These are phyloP conservation scores for Lacerta bilineata DNA, from an alignment of 2,797 vertebrate genomes.

Conservation along the genomic window DNA sequence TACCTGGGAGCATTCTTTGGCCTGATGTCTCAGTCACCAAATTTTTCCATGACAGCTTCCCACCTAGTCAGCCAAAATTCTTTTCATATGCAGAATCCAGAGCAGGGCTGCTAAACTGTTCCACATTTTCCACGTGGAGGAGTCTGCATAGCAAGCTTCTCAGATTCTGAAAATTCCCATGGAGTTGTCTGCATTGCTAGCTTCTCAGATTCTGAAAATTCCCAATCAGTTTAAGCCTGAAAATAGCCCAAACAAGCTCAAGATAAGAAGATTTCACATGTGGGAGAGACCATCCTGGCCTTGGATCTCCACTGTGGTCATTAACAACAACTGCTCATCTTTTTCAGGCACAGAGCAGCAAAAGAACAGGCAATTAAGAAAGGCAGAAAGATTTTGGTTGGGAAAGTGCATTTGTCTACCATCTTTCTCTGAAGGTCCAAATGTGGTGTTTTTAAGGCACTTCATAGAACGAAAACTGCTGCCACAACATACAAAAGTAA, in stretches of 20 bases:
- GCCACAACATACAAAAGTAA: background rate
- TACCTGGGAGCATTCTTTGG: constrained; percentile 7
- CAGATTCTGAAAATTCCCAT: background rate
- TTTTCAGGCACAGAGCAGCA: background rate
- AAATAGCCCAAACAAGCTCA: background rate
- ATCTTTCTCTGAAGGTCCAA: background rate
- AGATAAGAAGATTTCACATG: background rate
- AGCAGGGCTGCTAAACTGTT: background rate
- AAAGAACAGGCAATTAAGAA: background rate
- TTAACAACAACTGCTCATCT: background rate
- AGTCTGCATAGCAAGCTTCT: background rate
- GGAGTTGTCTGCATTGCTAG: background rate
- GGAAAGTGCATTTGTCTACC: background rate
- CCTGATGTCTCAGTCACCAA: constrained; percentile 5
- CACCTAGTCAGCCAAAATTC: background rate
- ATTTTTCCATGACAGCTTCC: constrained; percentile 1
- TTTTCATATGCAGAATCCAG: background rate
- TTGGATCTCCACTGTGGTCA: background rate
- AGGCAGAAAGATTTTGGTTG: background rate
- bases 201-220: background rate
- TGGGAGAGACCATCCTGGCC: background rate
- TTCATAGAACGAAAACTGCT: background rate
- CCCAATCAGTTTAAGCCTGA: background rate
- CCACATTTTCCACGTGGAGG: background rate
- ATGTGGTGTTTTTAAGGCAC: background rate